phyloP scores from a whole-genome alignment of 2,888 invertebrate genomes.

The Drosophila buzzatii region DNA sequence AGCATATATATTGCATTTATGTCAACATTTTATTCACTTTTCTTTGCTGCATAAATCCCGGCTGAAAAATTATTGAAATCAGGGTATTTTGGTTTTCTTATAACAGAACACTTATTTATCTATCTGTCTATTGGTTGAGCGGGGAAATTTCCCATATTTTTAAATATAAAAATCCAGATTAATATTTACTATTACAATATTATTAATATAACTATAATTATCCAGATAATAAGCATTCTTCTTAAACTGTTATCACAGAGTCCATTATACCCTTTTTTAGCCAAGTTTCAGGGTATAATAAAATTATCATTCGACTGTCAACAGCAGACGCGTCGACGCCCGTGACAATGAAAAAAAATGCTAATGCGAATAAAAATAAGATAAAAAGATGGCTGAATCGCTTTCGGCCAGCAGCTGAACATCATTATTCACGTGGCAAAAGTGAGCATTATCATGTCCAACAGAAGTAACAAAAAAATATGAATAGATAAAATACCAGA shows the following conservation, averaged over 20 bases:
- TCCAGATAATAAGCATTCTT: not conserved
- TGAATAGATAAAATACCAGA: conserved; percentile 5
- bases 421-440: conserved; percentile 72
- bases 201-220: not conserved
- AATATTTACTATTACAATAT: not conserved
- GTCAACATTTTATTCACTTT: not conserved
- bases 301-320: conserved; percentile 66
- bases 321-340: conserved; percentile 47
- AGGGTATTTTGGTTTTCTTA: not conserved
- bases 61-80: not conserved
- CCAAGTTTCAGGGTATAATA: not conserved
- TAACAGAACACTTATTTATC: too few relatives aligned
- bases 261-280: not conserved
- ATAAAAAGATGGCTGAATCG: conserved; percentile 31
- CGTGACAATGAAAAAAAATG: conserved; percentile 65
- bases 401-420: conserved; percentile 59
- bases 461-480: conserved; percentile 21
- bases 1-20: not conserved
- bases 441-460: conserved; percentile 65
- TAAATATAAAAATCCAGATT: too few relatives aligned
- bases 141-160: too few relatives aligned
- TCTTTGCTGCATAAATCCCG: not conserved
- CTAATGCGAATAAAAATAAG: conserved; percentile 24
- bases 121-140: too few relatives aligned
- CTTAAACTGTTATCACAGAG: not conserved